Evolutionary conservation across 1,140 invertebrate species (phyloP).

Genomic region (Liolophura sinensis): DNA sequence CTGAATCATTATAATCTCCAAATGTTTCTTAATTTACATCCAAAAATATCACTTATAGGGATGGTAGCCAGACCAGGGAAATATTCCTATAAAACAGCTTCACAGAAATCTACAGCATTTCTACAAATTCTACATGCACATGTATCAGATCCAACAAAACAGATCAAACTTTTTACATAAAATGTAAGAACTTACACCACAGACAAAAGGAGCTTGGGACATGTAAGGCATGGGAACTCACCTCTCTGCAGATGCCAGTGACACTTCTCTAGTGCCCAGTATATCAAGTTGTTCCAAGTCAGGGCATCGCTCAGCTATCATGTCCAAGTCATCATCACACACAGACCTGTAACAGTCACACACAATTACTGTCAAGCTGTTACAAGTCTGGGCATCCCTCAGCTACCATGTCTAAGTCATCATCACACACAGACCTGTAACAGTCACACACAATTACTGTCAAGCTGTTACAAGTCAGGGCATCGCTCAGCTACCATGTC

Average conservation of each 20-base stretch:
- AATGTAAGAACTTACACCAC: conserved; percentile 1
- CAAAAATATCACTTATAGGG: no score
- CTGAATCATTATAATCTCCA: no score
- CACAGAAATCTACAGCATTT: no score
- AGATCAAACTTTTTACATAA: conserved; percentile 2
- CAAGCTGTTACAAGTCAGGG: conserved; percentile 73
- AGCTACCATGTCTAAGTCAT: conserved; percentile 73
- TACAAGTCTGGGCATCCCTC: conserved; percentile 68
- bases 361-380: conserved; percentile 67
- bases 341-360: conserved; percentile 65
- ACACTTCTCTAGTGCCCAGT: conserved; percentile 76
- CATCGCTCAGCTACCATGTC: conserved; percentile 70
- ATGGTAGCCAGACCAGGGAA: no score
- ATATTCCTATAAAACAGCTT: no score
- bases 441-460: conserved; percentile 3
- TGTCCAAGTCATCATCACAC: conserved; percentile 74
- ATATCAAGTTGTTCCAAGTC: conserved; percentile 79
- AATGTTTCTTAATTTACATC: no score
- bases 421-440: conserved; percentile 73
- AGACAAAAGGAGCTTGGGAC: not conserved
- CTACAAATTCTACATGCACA: no score
- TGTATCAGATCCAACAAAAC: no score
- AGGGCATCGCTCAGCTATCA: conserved; percentile 69
- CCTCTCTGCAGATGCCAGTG: conserved; percentile 69
- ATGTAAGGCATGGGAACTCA: conserved; percentile 19